phyloP scores from a whole-genome alignment of 1,140 invertebrate genomes.

The Bombus difficillimus region DNA sequence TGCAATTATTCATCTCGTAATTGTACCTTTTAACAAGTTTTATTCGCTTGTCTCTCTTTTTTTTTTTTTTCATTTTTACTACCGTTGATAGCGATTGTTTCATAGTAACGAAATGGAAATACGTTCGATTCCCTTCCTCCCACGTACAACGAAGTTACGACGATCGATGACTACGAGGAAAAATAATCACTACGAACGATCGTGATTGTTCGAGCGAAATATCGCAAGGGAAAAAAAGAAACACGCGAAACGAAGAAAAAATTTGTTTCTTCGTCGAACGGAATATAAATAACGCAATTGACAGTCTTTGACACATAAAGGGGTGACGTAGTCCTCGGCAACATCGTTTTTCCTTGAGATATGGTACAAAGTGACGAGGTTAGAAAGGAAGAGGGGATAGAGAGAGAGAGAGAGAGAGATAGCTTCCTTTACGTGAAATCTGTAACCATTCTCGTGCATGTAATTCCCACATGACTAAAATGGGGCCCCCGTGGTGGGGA shows the following conservation, averaged over 20 bases:
- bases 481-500: slow-evolving; percentile 59
- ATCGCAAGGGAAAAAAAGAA: too few species aligned
- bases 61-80: not conserved
- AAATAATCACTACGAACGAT: not conserved
- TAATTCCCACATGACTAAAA: slow-evolving; percentile 70
- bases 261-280: not conserved
- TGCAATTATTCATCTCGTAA: slow-evolving; percentile 4
- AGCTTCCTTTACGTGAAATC: slow-evolving; percentile 43
- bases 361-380: not conserved
- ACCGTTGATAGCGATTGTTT: not conserved
- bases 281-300: not conserved
- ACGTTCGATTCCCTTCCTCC: too few species aligned
- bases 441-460: slow-evolving; percentile 53
- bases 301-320: not conserved
- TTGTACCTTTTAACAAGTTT: not conserved
- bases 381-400: not conserved
- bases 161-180: too few species aligned
- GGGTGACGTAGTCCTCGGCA: not conserved
- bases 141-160: not conserved
- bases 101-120: not conserved
- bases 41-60: not conserved
- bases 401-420: not conserved
- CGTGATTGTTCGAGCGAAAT: not conserved
- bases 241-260: not conserved
- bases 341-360: slow-evolving; percentile 1